phyloP scores from a whole-genome alignment of 2,797 vertebrate genomes.

The Rhyacichthys aspro region DNA sequence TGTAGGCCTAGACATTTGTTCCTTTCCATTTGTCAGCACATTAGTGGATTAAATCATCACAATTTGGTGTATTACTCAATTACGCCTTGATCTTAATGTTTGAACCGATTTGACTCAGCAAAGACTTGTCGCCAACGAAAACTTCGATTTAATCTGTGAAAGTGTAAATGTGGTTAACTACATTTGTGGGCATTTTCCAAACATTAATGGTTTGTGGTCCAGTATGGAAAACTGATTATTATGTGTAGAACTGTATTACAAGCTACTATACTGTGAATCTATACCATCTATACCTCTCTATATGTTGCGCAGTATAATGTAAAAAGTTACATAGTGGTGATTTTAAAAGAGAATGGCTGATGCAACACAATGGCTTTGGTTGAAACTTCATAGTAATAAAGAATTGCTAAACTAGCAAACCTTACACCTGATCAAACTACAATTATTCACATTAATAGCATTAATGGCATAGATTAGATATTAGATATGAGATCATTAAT shows the following conservation, averaged over 20 bases:
- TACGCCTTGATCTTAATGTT: conserved; percentile 38
- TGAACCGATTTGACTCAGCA: conserved; percentile 58
- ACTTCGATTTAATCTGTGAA: conserved; percentile 8
- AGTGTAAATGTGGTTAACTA: not conserved
- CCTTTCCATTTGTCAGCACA: conserved; percentile 56
- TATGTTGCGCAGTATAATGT: no score
- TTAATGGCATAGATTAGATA: no score
- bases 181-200: conserved; percentile 16
- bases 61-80: conserved; percentile 52
- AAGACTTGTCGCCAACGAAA: conserved; percentile 37
- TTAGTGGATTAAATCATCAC: conserved; percentile 42
- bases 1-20: conserved; percentile 51
- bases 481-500: no score
- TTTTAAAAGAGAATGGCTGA: no score
- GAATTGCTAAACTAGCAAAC: no score
- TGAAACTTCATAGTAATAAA: no score
- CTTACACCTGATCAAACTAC: no score
- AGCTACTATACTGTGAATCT: not conserved
- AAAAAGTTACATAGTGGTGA: no score
- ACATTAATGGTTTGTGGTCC: conserved; percentile 1
- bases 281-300: no score
- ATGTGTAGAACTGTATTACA: not conserved
- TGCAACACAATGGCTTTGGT: no score
- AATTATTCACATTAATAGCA: no score
- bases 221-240: conserved; percentile 10